phyloP scores from a whole-genome alignment of 2,888 invertebrate genomes.

The Aphidius colemani region DNA sequence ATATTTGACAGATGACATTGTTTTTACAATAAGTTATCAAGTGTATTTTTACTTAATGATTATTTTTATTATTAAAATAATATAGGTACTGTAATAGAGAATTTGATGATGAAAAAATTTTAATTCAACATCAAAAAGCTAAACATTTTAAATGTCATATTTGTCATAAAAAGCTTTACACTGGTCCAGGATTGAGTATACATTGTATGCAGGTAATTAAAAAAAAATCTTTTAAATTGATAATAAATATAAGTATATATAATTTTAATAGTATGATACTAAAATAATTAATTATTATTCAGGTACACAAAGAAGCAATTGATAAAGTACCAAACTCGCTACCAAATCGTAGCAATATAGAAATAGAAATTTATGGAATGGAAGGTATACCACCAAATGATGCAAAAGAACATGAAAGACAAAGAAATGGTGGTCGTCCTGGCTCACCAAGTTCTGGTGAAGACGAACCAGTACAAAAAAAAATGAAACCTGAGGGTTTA shows the following conservation, averaged over 20 bases:
- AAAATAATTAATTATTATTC: conserved; percentile 16
- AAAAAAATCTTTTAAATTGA: conserved; percentile 8
- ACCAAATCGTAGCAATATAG: conserved; percentile 96
- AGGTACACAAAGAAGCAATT: conserved; percentile 99
- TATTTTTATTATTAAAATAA: neutral
- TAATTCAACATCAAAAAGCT: conserved; percentile 99
- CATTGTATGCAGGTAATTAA: conserved; percentile 95
- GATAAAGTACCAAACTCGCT: conserved; percentile 99
- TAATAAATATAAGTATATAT: neutral
- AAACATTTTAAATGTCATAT: conserved; percentile 99
- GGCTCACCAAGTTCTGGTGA: conserved; percentile 83
- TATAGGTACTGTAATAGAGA: conserved; percentile 98
- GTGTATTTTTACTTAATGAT: conserved; percentile 5
- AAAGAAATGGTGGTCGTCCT: conserved; percentile 72
- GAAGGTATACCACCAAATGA: conserved; percentile 98
- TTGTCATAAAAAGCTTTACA: conserved; percentile 98
- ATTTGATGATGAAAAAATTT: conserved; percentile 99
- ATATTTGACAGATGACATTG: too few relatives aligned
- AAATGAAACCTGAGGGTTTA: conserved; percentile 72
- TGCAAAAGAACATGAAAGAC: conserved; percentile 90
- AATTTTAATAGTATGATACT: neutral
- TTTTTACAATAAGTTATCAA: too few relatives aligned
- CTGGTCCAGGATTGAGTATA: conserved; percentile 97
- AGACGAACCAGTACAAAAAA: conserved; percentile 81
- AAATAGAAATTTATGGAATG: conserved; percentile 99